A percentile compares a stretch with the other conserved stretches of the same genome.
phyloP scores from a whole-genome alignment of 1,140 invertebrate species.

The Tetraneura akinire region DNA sequence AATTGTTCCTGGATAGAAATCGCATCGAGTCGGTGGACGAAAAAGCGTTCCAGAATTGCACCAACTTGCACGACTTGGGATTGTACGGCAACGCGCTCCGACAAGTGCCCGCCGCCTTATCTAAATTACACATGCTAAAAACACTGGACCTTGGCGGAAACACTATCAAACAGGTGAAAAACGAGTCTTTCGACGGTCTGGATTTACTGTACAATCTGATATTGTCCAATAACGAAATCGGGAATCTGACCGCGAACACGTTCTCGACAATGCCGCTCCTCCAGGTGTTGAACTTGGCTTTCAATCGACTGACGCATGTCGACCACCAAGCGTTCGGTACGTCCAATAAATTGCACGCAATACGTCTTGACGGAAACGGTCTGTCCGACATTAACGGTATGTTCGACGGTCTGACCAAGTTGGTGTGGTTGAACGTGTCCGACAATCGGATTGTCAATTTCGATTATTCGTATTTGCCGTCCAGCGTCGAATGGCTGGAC shows the following conservation, averaged over 20 bases:
- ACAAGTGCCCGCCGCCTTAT: constrained; percentile 72
- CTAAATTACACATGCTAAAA: constrained; percentile 72
- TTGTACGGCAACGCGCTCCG: constrained; percentile 78
- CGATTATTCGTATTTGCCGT: constrained; percentile 83
- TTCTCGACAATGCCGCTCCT: constrained; percentile 78
- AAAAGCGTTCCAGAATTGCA: constrained; percentile 82
- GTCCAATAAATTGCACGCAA: constrained; percentile 78
- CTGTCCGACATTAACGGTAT: constrained; percentile 82
- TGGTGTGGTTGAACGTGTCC: constrained; percentile 88
- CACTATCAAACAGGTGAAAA: constrained; percentile 72
- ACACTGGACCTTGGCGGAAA: constrained; percentile 83
- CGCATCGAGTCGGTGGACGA: constrained; percentile 73
- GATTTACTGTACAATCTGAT: constrained; percentile 77
- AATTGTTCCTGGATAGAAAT: constrained; percentile 80
- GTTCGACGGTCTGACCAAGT: constrained; percentile 77
- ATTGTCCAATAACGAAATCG: constrained; percentile 83
- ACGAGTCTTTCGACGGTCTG: constrained; percentile 79
- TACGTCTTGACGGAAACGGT: constrained; percentile 82
- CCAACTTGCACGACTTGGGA: constrained; percentile 76
- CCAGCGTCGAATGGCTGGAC: constrained; percentile 83
- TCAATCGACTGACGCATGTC: constrained; percentile 78
- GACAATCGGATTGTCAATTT: constrained; percentile 89
- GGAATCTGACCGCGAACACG: constrained; percentile 78
- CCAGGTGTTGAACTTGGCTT: constrained; percentile 84
- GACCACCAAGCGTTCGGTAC: constrained; percentile 81